Base-by-base conservation (phyloP, 2,797 vertebrate genomes). In the Phalloptychus januarius region DNA sequence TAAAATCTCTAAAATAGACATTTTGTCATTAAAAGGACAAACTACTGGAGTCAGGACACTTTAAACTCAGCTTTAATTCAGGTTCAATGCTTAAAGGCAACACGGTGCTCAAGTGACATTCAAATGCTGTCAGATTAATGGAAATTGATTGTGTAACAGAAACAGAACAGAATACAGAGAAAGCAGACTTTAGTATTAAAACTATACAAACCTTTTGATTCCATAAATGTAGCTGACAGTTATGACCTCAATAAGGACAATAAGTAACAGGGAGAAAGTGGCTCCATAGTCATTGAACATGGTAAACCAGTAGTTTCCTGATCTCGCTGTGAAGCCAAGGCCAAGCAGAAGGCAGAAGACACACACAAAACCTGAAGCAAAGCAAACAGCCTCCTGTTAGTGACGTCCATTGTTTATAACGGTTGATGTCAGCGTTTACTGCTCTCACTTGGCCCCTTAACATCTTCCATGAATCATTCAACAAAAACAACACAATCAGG, bases 251-350 rank as follows among this genome's bases (percentile, higher is more conserved):
- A 96, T 91, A 84, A 99, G 95, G n/a, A 98, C 97, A 0, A 99
- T 96, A 81, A 98, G 95, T 84, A 99, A 95, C 87, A 99, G 92
- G 0, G 98, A 96, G 75, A 99, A 95, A 0, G 96, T 97, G 80
- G 97, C 96, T 0, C 95, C 96, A 0, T 98, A 99, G 85, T 99
- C 97, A 0, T 99, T 99, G 92, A 99, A 98, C 52, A 99, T 97
- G 86, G 96, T 95, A 74, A 99, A 98, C 98, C 97, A 99, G 79
- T 99, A 99, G 88, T 95, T 99, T 13, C 98, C 98, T 0, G 97
- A 93, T 0, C 95, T 91, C 72, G 94, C 93, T 83, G 97, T 98
- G 93, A 99, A 98, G 83, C 96, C 90, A 1, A 99, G 85, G 67
- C 97, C 97, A 0, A 98, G 84, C 40, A 96, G 75, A 1, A 97